phyloP scores from a whole-genome alignment of 2,797 vertebrate genomes.

The Megaceryle alcyon region DNA sequence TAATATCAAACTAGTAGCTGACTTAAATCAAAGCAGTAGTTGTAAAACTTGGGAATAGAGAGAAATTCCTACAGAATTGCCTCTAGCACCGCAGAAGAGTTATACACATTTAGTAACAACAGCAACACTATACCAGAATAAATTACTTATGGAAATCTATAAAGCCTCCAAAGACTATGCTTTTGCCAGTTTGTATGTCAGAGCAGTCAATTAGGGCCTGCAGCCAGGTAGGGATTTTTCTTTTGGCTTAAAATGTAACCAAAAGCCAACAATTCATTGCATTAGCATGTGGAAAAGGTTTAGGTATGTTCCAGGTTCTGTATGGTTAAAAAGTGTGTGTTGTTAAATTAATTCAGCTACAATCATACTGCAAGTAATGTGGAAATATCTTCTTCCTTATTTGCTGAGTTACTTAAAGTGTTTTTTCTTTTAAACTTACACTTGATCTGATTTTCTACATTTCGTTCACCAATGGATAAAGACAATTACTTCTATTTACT shows the following conservation, averaged over 20 bases:
- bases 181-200: neutral
- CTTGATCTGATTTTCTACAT: neutral
- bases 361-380: neutral
- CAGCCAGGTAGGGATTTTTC: neutral
- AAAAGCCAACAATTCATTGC: neutral
- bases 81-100: neutral
- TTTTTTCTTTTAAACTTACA: neutral
- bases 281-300: constrained; percentile 2
- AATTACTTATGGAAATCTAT: neutral
- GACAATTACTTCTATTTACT: constrained; percentile 15
- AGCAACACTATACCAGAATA: neutral
- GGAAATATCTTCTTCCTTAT: constrained; percentile 40
- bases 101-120: neutral
- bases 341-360: constrained; percentile 2
- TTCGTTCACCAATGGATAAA: neutral
- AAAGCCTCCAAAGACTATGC: neutral
- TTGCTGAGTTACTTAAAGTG: constrained; percentile 9
- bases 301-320: neutral
- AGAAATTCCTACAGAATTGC: neutral
- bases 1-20: neutral
- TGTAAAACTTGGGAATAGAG: neutral
- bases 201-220: neutral
- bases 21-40: neutral
- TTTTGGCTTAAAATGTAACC: constrained; percentile 19
- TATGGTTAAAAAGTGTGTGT: neutral